Percentiles rank a stretch among this genome's conserved stretches.
Conservation (phyloP, 2,113 vertebrate genomes). For the Sebastes fasciatus region DNA sequence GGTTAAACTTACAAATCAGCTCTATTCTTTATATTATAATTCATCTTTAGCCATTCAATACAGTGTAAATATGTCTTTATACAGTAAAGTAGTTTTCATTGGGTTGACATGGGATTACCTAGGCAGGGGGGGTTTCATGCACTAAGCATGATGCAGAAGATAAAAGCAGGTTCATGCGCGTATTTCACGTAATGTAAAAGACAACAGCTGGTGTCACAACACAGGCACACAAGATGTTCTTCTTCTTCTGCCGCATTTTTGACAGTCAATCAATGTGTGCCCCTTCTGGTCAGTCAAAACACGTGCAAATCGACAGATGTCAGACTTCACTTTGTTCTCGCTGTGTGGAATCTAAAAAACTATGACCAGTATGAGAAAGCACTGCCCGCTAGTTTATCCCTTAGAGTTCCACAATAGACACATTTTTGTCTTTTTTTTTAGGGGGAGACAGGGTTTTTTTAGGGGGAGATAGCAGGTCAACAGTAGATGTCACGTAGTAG, state of each 20-base stretch:
- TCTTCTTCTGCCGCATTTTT: not conserved
- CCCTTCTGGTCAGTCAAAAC: not conserved
- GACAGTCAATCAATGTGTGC: not conserved
- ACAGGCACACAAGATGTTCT: not conserved
- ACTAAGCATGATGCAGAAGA: not conserved
- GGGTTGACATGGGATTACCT: not conserved
- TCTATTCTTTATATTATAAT: not conserved
- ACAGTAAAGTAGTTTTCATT: not conserved
- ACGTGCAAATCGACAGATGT: not conserved
- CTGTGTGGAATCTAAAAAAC: not conserved
- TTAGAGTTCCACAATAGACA: too few relatives aligned
- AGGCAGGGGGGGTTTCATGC: too few relatives aligned
- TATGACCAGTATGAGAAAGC: not conserved
- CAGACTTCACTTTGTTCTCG: not conserved
- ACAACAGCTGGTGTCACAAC: not conserved
- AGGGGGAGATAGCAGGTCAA: too few relatives aligned
- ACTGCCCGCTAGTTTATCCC: not conserved
- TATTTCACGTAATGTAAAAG: not conserved
- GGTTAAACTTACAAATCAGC: not conserved
- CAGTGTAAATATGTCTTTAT: not conserved
- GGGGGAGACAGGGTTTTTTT: too few relatives aligned
- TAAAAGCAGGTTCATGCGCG: not conserved
- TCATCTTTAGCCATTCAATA: not conserved
- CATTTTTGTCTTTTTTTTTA: too few relatives aligned
- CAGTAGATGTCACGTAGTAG: too few relatives aligned